Evolutionary conservation across 2,888 invertebrate genomes (phyloP).

Genomic region (Melikaiella ostensackeni): DNA sequence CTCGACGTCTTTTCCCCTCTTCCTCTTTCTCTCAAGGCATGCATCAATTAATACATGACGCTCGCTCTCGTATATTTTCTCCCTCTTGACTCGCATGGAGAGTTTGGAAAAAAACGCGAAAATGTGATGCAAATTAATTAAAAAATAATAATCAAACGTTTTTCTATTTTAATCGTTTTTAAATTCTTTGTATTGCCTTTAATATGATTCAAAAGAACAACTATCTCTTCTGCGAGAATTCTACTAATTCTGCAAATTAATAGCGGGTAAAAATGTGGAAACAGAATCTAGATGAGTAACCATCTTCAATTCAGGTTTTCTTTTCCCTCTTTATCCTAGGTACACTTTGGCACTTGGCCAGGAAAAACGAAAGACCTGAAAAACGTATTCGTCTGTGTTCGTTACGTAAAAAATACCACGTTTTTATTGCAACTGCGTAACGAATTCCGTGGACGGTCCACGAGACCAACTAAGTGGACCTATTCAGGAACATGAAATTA

Average conservation of each 20-base stretch:
- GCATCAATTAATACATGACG: conserved; percentile 61
- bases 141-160: background rate
- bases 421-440: conserved; percentile 47
- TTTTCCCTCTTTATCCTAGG: background rate
- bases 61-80: conserved; percentile 46
- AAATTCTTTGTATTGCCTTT: background rate
- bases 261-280: background rate
- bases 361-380: conserved; percentile 5
- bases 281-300: background rate
- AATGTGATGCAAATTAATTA: background rate
- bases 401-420: conserved; percentile 8
- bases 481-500: conserved; percentile 58
- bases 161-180: background rate
- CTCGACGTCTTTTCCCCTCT: conserved; percentile 29
- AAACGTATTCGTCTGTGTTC: conserved; percentile 25
- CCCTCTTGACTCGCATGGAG: background rate
- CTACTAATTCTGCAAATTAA: background rate
- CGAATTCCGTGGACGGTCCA: conserved; percentile 44
- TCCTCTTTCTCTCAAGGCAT: conserved; percentile 52
- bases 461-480: conserved; percentile 54
- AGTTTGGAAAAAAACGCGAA: background rate
- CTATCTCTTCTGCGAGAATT: background rate
- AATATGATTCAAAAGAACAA: background rate
- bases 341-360: conserved; percentile 34
- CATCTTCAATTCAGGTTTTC: conserved; percentile 2